Evolutionary conservation across 2,888 invertebrate species (phyloP), one percentile per base, ranked within the genome.

Genomic region (Trichogramma evanescens): DNA sequence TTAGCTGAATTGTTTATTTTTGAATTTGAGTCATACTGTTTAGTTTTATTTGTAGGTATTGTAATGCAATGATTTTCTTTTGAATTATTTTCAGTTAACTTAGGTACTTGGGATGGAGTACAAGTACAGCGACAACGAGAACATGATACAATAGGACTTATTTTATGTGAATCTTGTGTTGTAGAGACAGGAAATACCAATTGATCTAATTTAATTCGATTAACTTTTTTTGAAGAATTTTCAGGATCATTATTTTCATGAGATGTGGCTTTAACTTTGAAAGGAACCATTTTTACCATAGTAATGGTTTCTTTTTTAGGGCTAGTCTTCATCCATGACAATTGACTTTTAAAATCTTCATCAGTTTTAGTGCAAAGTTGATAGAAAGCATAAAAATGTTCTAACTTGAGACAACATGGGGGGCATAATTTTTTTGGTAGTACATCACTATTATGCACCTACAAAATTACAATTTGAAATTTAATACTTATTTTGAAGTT

Each of bases 401-500:
- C 72, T 10, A 77, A 65, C 58, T 76, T 77, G 64, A 72, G 75
- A 61, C 74, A 74, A 65, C 77, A 77, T 4, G 73, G 69, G 52
- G 75, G 73, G 57, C 76, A 77, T 71, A 77, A 75, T 62, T 76
- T 73, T 59, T 77, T 77, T 40, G 77, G 76, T 38, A 77, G 64
- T 56, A 75, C 61, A 63, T 77, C 76, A 75, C 75, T 70, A 66
- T 77, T 72, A 61, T 77, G 76, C 46, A 77, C 75, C 77, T 77
- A 65, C 8, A 59, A 48, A 55, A 49, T 56, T 59, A 62, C 39
- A 48, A 39, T 26, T 26, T 26, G 26, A 26, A 26, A 26, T 26
- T 44, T 42, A 10, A 50, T 26, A 42, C 43, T 54, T 53, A 48
- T 13, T 52, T 42, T 2, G 44, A 45, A 45, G 38, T 2, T 52